Base-by-base conservation (phyloP, 2,797 vertebrate species). In the Chelmon rostratus region DNA sequence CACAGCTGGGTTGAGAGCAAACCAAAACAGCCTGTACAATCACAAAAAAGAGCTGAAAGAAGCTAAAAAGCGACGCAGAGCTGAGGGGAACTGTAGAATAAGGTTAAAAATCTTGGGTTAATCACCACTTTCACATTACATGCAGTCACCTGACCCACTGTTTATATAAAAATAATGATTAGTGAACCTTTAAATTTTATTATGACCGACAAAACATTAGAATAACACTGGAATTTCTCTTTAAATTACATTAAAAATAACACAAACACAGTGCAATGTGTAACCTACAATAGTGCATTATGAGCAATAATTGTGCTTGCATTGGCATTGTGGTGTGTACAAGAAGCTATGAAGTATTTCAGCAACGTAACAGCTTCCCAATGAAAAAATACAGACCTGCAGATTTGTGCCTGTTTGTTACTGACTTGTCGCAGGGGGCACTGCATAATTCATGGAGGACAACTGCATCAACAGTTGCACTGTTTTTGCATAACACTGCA, bases 361-460 rank as follows among this genome's bases (percentile, higher is more conserved):
- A 56, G 78, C 19, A 57, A 40, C 63, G 58, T 25, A 58, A 71
- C 62, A 53, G 56, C 68, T 58, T 75, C 66, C 65, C 76, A 25
- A 37, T 67, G 68, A 78, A 68, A 62, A 65, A 82, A 75, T 18
- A 71, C 59, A 73, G 50, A 82, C 64, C 61, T 74, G 83, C 78
- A 76, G 68, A 62, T 83, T 67, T 75, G 49, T 68, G 73, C 31
- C 47, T 35, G 63, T 64, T 66, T 83, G 49, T 69, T 35, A 31
- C 66, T 0, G 76, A 73, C 76, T 76, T 86, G 78, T 82, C 78
- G 21, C 77, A 86, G 67, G 76, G 76, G 73, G 67, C 47, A 31
- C 70, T 88, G 85, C 88, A 90, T 88, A 71, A 89, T 87, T 89
- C 81, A 86, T 83, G 9, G 61, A 84, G 71, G 76, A 85, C 62